These are phyloP conservation scores for Xanthorhoe designata DNA, from an alignment of 2,888 invertebrate genomes.

Conservation along the genomic window DNA sequence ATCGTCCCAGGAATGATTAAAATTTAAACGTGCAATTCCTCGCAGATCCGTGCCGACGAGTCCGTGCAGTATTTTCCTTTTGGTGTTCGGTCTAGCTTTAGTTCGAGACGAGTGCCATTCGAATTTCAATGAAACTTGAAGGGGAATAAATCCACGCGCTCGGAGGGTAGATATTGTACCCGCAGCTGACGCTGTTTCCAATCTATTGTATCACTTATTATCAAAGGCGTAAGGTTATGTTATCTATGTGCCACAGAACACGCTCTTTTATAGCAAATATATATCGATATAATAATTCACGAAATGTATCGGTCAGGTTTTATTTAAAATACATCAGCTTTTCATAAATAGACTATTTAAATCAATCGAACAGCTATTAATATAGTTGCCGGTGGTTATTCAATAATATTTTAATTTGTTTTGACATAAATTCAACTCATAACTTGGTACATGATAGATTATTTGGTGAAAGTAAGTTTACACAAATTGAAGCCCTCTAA, in stretches of 20 bases:
- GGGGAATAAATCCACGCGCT: conserved; percentile 69
- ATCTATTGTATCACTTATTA: conserved; percentile 26
- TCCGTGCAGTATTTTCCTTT: conserved; percentile 52
- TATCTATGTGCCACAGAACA: conserved; percentile 12
- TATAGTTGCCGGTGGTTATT: conserved; percentile 45
- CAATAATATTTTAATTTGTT: conserved; percentile 37
- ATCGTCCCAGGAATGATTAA: conserved; percentile 37
- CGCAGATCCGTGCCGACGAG: conserved; percentile 36
- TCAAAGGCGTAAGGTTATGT: conserved; percentile 7
- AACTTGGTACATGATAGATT: neutral
- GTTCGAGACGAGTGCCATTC: conserved; percentile 59
- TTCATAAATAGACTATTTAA: conserved; percentile 48
- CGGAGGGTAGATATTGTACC: conserved; percentile 57
- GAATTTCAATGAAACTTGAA: conserved; percentile 78
- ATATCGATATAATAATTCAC: conserved; percentile 18
- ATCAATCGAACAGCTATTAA: conserved; percentile 50
- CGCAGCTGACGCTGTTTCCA: conserved; percentile 61
- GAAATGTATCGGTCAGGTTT: conserved; percentile 37
- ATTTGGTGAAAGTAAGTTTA: neutral
- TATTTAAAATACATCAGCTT: conserved; percentile 50
- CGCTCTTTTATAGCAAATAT: conserved; percentile 47
- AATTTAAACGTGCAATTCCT: conserved; percentile 36
- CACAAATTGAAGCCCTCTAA: too few relatives aligned
- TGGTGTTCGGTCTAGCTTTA: conserved; percentile 51
- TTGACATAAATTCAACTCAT: conserved; percentile 8